phyloP scores from a whole-genome alignment of 2,113 vertebrate genomes.

The Typhlomys cinereus region DNA sequence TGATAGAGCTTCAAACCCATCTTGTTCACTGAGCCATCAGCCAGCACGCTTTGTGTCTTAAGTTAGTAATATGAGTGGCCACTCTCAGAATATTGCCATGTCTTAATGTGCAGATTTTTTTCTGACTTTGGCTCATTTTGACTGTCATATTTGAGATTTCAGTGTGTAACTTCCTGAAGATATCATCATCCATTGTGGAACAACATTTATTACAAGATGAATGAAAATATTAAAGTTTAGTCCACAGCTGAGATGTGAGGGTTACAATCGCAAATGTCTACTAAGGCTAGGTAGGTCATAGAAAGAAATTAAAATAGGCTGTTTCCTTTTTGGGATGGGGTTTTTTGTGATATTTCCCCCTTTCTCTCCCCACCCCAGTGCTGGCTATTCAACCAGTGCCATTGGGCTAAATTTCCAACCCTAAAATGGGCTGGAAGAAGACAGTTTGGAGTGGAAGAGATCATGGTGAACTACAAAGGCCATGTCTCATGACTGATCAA shows the following conservation, averaged over 20 bases:
- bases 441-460: background rate
- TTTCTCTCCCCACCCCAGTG: too few relatives aligned
- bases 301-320: background rate
- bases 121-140: background rate
- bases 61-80: background rate
- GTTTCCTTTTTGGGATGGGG: too few relatives aligned
- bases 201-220: conserved; percentile 18
- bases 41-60: background rate
- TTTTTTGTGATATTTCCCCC: too few relatives aligned
- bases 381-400: too few relatives aligned
- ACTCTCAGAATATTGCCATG: background rate
- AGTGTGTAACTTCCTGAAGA: background rate
- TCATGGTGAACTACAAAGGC: background rate
- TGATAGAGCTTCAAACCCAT: background rate
- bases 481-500: background rate
- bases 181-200: background rate
- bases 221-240: conserved; percentile 3
- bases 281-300: background rate
- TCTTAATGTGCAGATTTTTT: conserved; percentile 19
- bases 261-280: background rate
- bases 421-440: background rate
- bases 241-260: background rate
- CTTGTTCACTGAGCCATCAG: background rate
- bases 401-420: too few relatives aligned
- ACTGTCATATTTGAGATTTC: conserved; percentile 3